Evolutionary conservation across 2,888 invertebrate genomes (phyloP), one percentile per base, ranked within the genome.

Genomic region (Heliconius cydno): DNA sequence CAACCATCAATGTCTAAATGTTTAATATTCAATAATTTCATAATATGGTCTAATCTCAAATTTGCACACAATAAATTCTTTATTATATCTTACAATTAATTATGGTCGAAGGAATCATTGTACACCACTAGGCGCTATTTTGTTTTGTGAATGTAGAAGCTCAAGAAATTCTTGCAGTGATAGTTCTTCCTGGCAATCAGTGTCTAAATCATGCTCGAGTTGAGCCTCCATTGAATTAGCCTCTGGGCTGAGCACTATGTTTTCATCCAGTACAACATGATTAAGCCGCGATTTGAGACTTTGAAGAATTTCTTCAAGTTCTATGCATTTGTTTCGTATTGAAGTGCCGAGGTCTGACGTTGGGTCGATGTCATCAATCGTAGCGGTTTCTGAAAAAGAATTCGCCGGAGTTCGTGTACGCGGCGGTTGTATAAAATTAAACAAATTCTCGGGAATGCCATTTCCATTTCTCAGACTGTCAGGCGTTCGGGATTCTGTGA

Each of bases 131-230:
- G 87, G 82, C 83, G 88, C 90, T 82, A 92, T 87, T 90, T 94
- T 93, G 84, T 92, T 95, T 86, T 95, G 95, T 28, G 95, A 94
- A 80, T 95, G 93, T 73, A 95, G 87, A 34, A 95, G 88, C 85
- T 95, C 94, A 57, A 94, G 88, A 81, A 95, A 95, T 84, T 95
- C 95, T 83, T 95, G 95, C 12, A 95, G 89, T 28, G 95, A 95
- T 71, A 95, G 86, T 74, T 95, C 95, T 84, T 95, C 95, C 84
- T 95, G 95, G 80, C 95, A 95, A 81, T 95, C 95, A 9, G 95
- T 95, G 81, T 95, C 95, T 84, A 95, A 86, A 83, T 95, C 95
- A 81, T 95, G 94, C 84, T 95, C 95, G 9, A 95, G 87, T 84
- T 95, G 92, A 15, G 95, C 93, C 84, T 95, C 95, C 86, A 94